These are phyloP conservation scores for Lacanobia wlatinum DNA, from an alignment of 2,888 invertebrate genomes.

Conservation along the genomic window DNA sequence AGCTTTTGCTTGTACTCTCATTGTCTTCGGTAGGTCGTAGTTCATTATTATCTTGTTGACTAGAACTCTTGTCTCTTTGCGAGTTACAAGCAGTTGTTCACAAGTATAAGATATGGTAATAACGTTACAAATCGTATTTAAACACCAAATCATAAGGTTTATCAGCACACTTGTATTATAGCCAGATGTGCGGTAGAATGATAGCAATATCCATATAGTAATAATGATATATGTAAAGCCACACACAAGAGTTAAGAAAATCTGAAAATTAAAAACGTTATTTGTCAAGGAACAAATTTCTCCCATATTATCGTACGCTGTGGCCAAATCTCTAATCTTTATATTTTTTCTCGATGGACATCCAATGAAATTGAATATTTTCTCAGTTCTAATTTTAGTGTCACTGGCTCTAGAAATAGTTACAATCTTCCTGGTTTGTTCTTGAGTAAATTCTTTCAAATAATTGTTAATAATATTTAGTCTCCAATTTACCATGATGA, in stretches of 20 bases:
- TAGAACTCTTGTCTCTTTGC: constrained; percentile 74
- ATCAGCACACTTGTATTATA: constrained; percentile 61
- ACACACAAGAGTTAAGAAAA: constrained; percentile 77
- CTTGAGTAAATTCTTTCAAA: constrained; percentile 69
- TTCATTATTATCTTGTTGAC: constrained; percentile 81
- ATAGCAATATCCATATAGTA: constrained; percentile 75
- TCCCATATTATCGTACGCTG: constrained; percentile 76
- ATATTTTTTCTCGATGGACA: constrained; percentile 65
- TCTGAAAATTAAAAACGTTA: constrained; percentile 76
- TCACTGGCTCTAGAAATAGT: constrained; percentile 65
- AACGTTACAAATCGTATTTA: constrained; percentile 68
- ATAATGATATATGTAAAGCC: constrained; percentile 76
- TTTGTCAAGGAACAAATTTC: constrained; percentile 73
- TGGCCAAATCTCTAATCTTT: constrained; percentile 75
- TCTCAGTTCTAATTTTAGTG: constrained; percentile 48
- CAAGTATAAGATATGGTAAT: constrained; percentile 74
- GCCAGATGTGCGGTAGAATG: constrained; percentile 67
- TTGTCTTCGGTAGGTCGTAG: constrained; percentile 75
- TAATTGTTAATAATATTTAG: constrained; percentile 74
- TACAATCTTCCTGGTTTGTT: constrained; percentile 59
- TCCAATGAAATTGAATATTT: constrained; percentile 67
- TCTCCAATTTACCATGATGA: constrained; percentile 70
- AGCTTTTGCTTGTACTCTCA: constrained; percentile 79
- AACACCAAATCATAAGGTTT: constrained; percentile 72
- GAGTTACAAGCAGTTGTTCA: constrained; percentile 70